These are phyloP conservation scores for Apocheima hispidaria DNA, from an alignment of 2,888 invertebrate species.

Conservation along the genomic window DNA sequence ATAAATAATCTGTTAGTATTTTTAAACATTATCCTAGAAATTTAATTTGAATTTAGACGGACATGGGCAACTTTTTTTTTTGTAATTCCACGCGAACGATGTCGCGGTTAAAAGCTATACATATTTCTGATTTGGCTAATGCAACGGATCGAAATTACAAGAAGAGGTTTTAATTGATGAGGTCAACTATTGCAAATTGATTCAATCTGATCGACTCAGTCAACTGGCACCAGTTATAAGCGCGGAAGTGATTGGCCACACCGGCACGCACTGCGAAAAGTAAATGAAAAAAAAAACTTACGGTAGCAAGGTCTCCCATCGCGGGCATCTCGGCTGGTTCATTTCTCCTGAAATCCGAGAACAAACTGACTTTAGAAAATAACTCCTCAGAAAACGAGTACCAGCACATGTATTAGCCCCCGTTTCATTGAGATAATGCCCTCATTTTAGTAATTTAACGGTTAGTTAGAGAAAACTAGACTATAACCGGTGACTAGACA, in stretches of 20 bases:
- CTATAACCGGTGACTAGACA: conserved; percentile 62
- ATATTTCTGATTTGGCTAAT: too few species aligned
- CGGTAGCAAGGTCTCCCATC: conserved; percentile 58
- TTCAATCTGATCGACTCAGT: conserved; percentile 19
- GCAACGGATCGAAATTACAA: neutral
- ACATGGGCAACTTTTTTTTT: too few species aligned
- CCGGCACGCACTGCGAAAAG: conserved; percentile 14
- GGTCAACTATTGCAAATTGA: conserved; percentile 32
- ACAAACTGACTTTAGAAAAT: conserved; percentile 31
- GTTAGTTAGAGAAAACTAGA: conserved; percentile 68
- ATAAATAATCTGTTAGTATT: too few species aligned
- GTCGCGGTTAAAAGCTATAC: too few species aligned
- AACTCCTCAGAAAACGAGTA: neutral
- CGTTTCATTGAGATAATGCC: conserved; percentile 39
- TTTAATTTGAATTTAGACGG: too few species aligned
- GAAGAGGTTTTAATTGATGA: neutral
- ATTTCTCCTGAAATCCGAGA: conserved; percentile 65
- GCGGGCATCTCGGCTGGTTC: conserved; percentile 58
- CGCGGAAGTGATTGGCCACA: conserved; percentile 13
- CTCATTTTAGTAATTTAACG: conserved; percentile 59
- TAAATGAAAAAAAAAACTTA: conserved; percentile 54
- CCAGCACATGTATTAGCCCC: neutral
- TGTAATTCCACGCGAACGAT: too few species aligned
- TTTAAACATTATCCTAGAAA: too few species aligned
- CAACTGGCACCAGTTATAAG: conserved; percentile 10